phyloP scores from a whole-genome alignment of 37 sponge, comb jelly and placozoan genomes.

The Eunapius fragilis region DNA sequence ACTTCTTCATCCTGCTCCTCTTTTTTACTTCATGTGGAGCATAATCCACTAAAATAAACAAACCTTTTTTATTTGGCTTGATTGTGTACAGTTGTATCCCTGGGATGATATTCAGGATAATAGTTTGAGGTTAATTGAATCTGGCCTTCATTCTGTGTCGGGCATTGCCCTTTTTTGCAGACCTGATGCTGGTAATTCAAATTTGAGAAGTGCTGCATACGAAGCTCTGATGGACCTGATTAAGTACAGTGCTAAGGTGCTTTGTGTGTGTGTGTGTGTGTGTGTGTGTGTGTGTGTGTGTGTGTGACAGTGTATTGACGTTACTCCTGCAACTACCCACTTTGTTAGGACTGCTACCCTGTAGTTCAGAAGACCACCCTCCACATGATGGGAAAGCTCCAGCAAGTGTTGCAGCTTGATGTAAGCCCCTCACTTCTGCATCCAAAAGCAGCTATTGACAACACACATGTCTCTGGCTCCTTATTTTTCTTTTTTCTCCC shows the following conservation, averaged over 20 bases:
- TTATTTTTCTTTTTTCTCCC: not conserved
- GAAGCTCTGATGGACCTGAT: constrained; percentile 97
- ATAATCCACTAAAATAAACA: too few species aligned
- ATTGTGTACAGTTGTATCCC: too few species aligned
- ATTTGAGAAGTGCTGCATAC: constrained; percentile 88
- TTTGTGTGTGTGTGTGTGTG: not conserved
- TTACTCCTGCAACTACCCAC: not conserved
- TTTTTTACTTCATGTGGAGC: too few species aligned
- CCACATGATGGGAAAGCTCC: constrained; percentile 73
- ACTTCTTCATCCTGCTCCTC: too few species aligned
- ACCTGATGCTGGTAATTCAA: constrained; percentile 56
- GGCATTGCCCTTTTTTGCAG: constrained; percentile 8
- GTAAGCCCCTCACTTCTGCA: constrained; percentile 18
- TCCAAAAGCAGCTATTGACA: too few species aligned
- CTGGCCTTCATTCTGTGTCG: not conserved
- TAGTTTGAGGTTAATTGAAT: too few species aligned
- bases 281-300: not conserved
- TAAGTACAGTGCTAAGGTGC: constrained; percentile 91
- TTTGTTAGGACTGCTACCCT: constrained; percentile 84
- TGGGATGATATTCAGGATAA: too few species aligned
- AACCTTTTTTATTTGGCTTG: too few species aligned
- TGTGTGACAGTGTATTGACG: not conserved
- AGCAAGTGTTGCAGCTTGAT: constrained; percentile 55
- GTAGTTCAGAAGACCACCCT: constrained; percentile 81
- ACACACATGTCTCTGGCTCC: too few species aligned